phyloP scores from a whole-genome alignment of 1,140 invertebrate species.

The Patella vulgata region DNA sequence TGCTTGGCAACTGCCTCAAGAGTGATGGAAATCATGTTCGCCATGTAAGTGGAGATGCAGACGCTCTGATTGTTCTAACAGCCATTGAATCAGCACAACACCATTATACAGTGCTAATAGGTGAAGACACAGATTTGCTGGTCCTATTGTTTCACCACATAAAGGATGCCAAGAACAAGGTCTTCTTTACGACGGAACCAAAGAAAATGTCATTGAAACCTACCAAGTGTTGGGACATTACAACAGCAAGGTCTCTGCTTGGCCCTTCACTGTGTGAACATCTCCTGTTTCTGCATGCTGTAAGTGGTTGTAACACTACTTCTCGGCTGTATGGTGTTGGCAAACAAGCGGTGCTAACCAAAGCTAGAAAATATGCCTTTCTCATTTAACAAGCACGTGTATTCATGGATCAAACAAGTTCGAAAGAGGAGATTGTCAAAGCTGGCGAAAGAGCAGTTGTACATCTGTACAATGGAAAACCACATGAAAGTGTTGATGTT shows the following conservation, averaged over 20 bases:
- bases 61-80: constrained; percentile 32
- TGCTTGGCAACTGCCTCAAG: constrained; percentile 18
- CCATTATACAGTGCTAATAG: constrained; percentile 18
- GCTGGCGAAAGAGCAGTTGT: constrained; percentile 23
- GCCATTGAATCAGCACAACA: constrained; percentile 9
- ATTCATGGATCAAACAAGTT: background rate
- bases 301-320: constrained; percentile 30
- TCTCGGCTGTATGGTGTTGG: constrained; percentile 28
- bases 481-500: constrained; percentile 1
- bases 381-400: constrained; percentile 7
- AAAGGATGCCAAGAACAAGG: background rate
- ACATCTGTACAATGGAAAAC: constrained; percentile 13
- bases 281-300: constrained; percentile 19
- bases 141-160: constrained; percentile 25
- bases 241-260: background rate
- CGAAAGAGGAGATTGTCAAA: constrained; percentile 12
- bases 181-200: constrained; percentile 5
- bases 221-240: constrained; percentile 4
- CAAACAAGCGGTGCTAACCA: constrained; percentile 16
- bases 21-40: constrained; percentile 9
- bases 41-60: constrained; percentile 30
- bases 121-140: constrained; percentile 35
- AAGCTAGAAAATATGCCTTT: background rate
- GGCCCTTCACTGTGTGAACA: constrained; percentile 4
- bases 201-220: constrained; percentile 1